phyloP scores from a whole-genome alignment of 1,140 invertebrate species.

The Aphaenogaster ashmeadi region DNA sequence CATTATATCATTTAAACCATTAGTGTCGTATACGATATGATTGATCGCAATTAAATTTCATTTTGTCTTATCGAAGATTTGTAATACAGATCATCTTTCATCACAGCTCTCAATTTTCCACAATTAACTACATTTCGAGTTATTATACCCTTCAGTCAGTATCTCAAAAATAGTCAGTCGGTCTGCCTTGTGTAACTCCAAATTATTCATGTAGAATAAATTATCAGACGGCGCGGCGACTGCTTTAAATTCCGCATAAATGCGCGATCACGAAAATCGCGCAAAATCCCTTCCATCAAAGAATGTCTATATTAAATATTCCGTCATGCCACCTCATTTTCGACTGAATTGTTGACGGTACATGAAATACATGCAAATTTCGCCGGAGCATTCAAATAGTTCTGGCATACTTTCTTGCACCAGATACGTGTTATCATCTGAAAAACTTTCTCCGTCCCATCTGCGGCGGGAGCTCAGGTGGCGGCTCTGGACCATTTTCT shows the following conservation, averaged over 20 bases:
- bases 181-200: not conserved
- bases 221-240: conserved; percentile 3
- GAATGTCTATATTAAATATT: conserved; percentile 56
- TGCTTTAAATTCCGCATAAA: conserved; percentile 47
- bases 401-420: not conserved
- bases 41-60: conserved; percentile 32
- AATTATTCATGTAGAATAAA: conserved; percentile 35
- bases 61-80: not conserved
- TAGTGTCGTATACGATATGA: not conserved
- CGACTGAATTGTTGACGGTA: conserved; percentile 14
- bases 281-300: conserved; percentile 23
- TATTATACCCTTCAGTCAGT: not conserved
- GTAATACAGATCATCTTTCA: not conserved
- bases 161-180: not conserved
- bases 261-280: conserved; percentile 31
- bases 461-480: conserved; percentile 7
- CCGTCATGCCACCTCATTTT: not conserved
- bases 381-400: not conserved
- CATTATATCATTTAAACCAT: conserved; percentile 5
- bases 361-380: conserved; percentile 36
- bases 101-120: not conserved
- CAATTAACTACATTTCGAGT: not conserved
- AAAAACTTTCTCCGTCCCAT: conserved; percentile 13
- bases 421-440: conserved; percentile 26
- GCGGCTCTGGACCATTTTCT: conserved; percentile 20